A percentile compares a stretch with the other conserved stretches of the same genome.
These are phyloP conservation scores for Dallia pectoralis DNA, from an alignment of 2,797 vertebrate genomes.

Conservation along the genomic window DNA sequence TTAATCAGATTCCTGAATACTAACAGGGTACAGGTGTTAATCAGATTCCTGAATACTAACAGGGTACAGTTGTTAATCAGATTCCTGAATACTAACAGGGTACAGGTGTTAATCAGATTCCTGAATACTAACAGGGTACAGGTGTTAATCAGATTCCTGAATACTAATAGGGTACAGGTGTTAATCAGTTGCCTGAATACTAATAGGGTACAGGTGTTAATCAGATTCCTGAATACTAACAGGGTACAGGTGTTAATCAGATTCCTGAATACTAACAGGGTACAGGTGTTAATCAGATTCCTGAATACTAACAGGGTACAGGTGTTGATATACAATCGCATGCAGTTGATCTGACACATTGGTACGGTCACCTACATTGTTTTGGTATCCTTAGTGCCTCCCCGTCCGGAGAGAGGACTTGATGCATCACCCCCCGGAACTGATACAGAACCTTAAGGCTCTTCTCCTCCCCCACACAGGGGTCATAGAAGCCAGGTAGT, in stretches of 20 bases:
- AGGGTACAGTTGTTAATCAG: too few relatives aligned
- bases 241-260: background rate
- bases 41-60: too few relatives aligned
- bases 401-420: constrained; percentile 89
- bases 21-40: background rate
- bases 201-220: too few relatives aligned
- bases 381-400: constrained; percentile 99
- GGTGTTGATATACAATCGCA: background rate
- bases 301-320: background rate
- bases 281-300: too few relatives aligned
- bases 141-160: too few relatives aligned
- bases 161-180: background rate
- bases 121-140: too few relatives aligned
- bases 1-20: too few relatives aligned
- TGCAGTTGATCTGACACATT: background rate
- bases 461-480: constrained; percentile 97
- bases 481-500: constrained; percentile 96
- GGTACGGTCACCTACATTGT: constrained; percentile 85
- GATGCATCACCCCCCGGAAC: constrained; percentile 96
- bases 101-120: background rate
- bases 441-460: constrained; percentile 97
- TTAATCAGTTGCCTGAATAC: too few relatives aligned
- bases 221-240: too few relatives aligned
- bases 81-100: too few relatives aligned
- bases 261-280: too few relatives aligned